Evolutionary conservation across 2,797 vertebrate species (phyloP).

Genomic region (Clarias platycephalus): DNA sequence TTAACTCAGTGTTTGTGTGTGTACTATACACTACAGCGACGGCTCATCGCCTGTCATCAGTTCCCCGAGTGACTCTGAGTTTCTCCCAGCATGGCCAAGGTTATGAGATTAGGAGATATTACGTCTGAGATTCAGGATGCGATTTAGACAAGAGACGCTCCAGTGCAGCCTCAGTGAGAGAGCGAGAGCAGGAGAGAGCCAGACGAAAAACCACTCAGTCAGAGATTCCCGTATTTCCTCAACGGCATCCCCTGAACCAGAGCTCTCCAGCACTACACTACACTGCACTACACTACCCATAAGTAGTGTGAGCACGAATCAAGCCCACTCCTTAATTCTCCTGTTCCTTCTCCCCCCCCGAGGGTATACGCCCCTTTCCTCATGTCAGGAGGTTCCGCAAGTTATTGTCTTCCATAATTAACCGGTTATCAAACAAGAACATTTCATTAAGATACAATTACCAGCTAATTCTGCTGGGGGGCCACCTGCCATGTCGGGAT

Average conservation of each 20-base stretch:
- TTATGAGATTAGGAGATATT: slow-evolving; percentile 50
- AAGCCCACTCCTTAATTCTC: slow-evolving; percentile 17
- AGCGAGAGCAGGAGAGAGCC: not conserved
- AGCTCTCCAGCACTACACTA: not conserved
- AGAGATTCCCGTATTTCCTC: slow-evolving; percentile 26
- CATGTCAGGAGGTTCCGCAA: slow-evolving; percentile 75
- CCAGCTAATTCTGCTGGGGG: slow-evolving; percentile 81
- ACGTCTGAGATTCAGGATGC: slow-evolving; percentile 43
- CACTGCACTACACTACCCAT: not conserved
- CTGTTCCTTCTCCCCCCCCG: slow-evolving; percentile 18
- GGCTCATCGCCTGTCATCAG: slow-evolving; percentile 8
- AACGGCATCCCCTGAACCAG: not conserved
- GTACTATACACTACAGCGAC: not conserved
- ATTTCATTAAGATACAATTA: slow-evolving; percentile 92
- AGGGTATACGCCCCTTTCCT: slow-evolving; percentile 70
- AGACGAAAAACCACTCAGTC: not conserved
- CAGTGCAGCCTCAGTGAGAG: slow-evolving; percentile 45
- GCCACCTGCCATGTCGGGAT: slow-evolving; percentile 80
- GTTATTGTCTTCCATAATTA: slow-evolving; percentile 92
- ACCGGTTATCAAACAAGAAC: slow-evolving; percentile 92
- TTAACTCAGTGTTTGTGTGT: slow-evolving; percentile 20
- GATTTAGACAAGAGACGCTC: slow-evolving; percentile 60
- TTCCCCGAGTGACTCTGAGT: not conserved
- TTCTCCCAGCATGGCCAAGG: slow-evolving; percentile 37
- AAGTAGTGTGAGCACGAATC: slow-evolving; percentile 23